Evolutionary conservation across 2,113 vertebrate species (phyloP), one percentile per base, ranked within the genome.

Genomic region (Trematocara stigmaticum): DNA sequence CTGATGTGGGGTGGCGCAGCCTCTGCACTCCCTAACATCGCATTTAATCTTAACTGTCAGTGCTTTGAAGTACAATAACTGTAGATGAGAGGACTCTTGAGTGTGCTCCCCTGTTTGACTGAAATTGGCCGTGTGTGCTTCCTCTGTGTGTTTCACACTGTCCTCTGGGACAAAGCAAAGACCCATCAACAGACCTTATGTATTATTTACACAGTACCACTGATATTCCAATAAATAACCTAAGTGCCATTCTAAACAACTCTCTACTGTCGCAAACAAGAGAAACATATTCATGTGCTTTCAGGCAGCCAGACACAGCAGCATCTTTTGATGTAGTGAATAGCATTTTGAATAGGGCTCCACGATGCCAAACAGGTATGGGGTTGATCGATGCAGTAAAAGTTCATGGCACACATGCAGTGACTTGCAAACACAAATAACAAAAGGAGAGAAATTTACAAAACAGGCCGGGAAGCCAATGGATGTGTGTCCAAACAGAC

Each of bases 51-150:
- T 83, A 86, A 86, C 81, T 90, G 90, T 90, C 91, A 86, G 61
- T 69, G 78, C 89, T 93, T 90, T 94, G 91, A 93, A 92, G 93
- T 56, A 86, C 89, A 90, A 86, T 93, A 93, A 88, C 84, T 78
- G 57, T 29, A 61, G 88, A 86, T 82, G 90, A 88, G 84, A 92
- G 87, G 87, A 74, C 90, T 87, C 87, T 89, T 53, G 87, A 90
- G 86, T 84, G 64, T 89, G 52, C 83, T 87, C 59, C 55, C 12
- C 11, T 79, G 85, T 91, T 94, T 92, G 92, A 89, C 84, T 84
- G 61, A 87, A 89, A 91, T 92, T 81, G 71, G 79, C 81, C 79
- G 38, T 78, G 88, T 81, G 79, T 55, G 35, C 5, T 79, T 79
- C 52, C 84, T 74, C 42, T 45, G 81, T 80, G 53, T 82, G 79